These are phyloP conservation scores for Sebastes fasciatus DNA, from an alignment of 2,113 vertebrate species.

Conservation along the genomic window DNA sequence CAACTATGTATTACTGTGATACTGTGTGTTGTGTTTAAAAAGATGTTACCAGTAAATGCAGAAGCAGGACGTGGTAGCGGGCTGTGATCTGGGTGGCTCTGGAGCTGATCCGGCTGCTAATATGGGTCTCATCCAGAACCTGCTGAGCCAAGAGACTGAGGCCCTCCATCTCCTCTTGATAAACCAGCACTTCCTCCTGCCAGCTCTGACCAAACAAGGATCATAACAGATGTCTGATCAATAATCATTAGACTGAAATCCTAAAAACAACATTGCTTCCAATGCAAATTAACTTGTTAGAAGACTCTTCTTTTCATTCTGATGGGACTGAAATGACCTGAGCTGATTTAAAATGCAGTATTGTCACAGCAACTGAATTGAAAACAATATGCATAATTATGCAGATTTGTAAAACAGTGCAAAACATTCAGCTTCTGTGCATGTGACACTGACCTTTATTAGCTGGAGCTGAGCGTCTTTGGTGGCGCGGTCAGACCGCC, in stretches of 20 bases:
- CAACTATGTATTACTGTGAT: background rate
- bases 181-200: conserved; percentile 90
- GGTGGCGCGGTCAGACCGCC: conserved; percentile 86
- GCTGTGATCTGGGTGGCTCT: conserved; percentile 93
- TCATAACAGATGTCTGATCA: background rate
- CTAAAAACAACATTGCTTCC: background rate
- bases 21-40: background rate
- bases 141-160: conserved; percentile 92
- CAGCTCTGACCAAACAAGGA: conserved; percentile 84
- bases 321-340: background rate
- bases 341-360: background rate
- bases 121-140: conserved; percentile 91
- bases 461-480: conserved; percentile 92
- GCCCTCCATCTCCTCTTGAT: conserved; percentile 94
- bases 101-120: conserved; percentile 88
- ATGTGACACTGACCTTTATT: conserved; percentile 86
- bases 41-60: conserved; percentile 84
- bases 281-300: background rate
- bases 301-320: background rate
- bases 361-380: background rate
- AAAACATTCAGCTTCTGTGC: background rate
- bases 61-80: conserved; percentile 91
- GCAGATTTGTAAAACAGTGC: background rate
- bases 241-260: background rate
- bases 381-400: background rate